Percentiles rank a stretch among this genome's conserved stretches.
Evolutionary conservation across 2,797 vertebrate species (phyloP).

Genomic region (Hippocampus kuda): DNA sequence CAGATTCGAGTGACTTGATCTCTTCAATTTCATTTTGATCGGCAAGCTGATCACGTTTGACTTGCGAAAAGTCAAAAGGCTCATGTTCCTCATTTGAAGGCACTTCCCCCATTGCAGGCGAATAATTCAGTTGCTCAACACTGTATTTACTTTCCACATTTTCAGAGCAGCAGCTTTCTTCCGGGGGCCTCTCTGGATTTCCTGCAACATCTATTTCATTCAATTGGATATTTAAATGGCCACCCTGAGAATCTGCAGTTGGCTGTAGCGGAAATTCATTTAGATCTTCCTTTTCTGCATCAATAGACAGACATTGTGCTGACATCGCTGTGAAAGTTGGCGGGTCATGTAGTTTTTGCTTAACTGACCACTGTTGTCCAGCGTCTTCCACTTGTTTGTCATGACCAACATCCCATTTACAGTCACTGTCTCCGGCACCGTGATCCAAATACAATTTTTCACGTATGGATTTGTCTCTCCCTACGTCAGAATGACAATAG

Average conservation of each 20-base stretch:
- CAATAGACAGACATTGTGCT: no score
- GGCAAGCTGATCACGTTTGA: neutral
- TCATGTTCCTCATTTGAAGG: slow-evolving; percentile 7
- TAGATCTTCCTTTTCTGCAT: neutral
- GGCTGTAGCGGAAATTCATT: neutral
- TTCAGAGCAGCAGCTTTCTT: neutral
- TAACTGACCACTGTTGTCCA: neutral
- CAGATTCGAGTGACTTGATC: neutral
- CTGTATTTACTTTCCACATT: neutral
- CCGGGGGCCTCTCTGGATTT: neutral
- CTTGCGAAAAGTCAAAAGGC: neutral
- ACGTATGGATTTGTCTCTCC: no score
- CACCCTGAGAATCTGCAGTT: neutral
- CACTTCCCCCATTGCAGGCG: neutral
- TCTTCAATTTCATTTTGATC: neutral
- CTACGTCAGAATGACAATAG: neutral
- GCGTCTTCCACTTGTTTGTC: neutral
- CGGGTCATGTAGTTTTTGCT: neutral
- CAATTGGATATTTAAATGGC: neutral
- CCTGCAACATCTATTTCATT: neutral
- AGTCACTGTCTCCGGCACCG: neutral
- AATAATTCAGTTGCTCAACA: neutral
- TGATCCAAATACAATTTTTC: neutral
- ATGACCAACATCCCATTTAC: neutral
- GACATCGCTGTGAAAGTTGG: neutral